These are phyloP conservation scores for Acyrthosiphon pisum DNA, from an alignment of 1,140 invertebrate genomes.

Conservation along the genomic window DNA sequence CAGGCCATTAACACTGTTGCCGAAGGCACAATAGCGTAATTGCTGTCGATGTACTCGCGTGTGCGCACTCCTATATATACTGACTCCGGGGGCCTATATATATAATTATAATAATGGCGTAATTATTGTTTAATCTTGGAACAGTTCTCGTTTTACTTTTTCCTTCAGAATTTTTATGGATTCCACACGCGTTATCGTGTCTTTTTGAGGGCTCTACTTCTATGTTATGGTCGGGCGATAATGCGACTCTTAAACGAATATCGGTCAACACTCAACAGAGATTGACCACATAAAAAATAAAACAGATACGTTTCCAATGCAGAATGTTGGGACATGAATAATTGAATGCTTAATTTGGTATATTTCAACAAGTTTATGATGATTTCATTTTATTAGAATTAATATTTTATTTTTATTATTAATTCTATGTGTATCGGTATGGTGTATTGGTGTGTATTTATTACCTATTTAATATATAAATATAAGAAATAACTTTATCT, in stretches of 20 bases:
- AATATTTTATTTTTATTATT: too few species aligned
- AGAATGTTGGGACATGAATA: neutral
- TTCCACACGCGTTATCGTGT: neutral
- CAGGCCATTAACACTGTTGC: neutral
- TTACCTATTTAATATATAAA: too few species aligned
- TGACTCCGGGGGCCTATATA: neutral
- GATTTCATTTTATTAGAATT: too few species aligned
- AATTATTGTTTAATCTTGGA: neutral
- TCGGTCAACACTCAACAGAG: slow-evolving; percentile 32
- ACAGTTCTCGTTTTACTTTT: slow-evolving; percentile 6
- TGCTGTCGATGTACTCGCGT: neutral
- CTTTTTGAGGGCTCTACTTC: neutral
- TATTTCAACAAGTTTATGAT: too few species aligned
- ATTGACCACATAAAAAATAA: neutral
- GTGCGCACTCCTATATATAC: neutral
- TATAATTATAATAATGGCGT: neutral
- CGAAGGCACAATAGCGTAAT: neutral
- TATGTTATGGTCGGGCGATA: neutral
- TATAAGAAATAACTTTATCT: too few species aligned
- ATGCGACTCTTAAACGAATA: neutral
- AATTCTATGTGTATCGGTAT: too few species aligned
- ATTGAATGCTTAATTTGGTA: too few species aligned
- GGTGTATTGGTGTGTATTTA: too few species aligned
- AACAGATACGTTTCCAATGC: neutral
- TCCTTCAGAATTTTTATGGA: neutral